A percentile compares a stretch with the other conserved stretches of the same genome.
These are phyloP conservation scores for Xestobium rufovillosum DNA, from an alignment of 2,888 invertebrate genomes.

Conservation along the genomic window DNA sequence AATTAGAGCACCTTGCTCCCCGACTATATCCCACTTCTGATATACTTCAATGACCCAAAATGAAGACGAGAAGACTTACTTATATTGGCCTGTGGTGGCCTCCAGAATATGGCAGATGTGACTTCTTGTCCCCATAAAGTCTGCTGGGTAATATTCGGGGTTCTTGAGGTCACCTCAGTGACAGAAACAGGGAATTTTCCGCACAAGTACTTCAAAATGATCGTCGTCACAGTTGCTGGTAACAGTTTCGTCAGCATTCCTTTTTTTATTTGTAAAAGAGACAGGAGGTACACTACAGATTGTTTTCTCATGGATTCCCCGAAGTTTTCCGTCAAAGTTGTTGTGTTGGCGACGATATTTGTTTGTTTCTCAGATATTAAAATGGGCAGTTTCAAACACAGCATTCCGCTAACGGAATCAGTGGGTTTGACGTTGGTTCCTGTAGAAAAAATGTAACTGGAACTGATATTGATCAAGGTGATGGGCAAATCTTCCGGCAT, in stretches of 20 bases:
- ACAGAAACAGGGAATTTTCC: constrained; percentile 60
- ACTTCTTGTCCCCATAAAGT: constrained; percentile 61
- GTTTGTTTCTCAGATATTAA: constrained; percentile 38
- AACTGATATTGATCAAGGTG: constrained; percentile 51
- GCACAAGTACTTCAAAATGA: constrained; percentile 57
- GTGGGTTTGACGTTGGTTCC: constrained; percentile 41
- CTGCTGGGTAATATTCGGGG: constrained; percentile 42
- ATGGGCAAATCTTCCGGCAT: constrained; percentile 55
- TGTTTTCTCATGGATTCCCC: constrained; percentile 44
- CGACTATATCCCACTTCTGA: no score
- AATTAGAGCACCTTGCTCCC: no score
- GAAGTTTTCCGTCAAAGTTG: constrained; percentile 42
- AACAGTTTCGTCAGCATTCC: constrained; percentile 57
- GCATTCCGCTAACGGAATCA: constrained; percentile 50
- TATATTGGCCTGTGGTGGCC: constrained; percentile 69
- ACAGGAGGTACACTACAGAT: constrained; percentile 48
- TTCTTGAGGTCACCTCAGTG: constrained; percentile 49
- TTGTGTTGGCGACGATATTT: constrained; percentile 32
- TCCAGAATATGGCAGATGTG: constrained; percentile 59
- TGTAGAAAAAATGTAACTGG: constrained; percentile 49
- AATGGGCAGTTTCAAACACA: constrained; percentile 59
- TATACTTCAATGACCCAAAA: no score
- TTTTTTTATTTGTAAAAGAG: constrained; percentile 47
- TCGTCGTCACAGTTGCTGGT: constrained; percentile 50
- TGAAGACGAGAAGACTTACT: no score